These are phyloP conservation scores for Pseudomyrmex dendroicus DNA, from an alignment of 1,140 invertebrate genomes.

Conservation along the genomic window DNA sequence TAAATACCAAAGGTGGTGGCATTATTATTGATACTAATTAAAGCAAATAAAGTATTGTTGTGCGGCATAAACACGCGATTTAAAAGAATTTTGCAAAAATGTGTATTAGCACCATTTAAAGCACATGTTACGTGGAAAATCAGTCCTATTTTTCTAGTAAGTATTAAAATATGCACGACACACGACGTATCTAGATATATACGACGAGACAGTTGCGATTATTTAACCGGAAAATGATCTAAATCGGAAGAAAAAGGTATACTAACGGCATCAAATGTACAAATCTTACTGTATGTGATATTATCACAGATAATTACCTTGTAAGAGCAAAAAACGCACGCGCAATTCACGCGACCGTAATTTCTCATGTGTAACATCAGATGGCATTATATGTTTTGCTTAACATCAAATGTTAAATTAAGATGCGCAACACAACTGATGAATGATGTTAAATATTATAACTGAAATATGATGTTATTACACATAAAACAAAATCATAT, in stretches of 20 bases:
- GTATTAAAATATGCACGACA: slow-evolving; percentile 11
- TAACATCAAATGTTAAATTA: background rate
- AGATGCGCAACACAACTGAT: background rate
- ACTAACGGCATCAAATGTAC: background rate
- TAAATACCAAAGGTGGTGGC: background rate
- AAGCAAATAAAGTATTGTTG: background rate
- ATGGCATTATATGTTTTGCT: background rate
- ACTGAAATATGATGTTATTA: too few species aligned
- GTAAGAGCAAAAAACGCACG: background rate
- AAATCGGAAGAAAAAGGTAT: background rate
- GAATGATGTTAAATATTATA: too few species aligned
- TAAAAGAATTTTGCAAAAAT: slow-evolving; percentile 74
- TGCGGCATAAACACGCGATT: slow-evolving; percentile 59
- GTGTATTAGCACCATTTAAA: slow-evolving; percentile 66
- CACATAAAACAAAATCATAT: too few species aligned
- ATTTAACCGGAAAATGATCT: background rate
- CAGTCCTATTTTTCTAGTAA: slow-evolving; percentile 48
- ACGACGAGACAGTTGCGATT: too few species aligned
- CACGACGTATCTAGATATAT: background rate
- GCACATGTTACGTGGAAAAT: slow-evolving; percentile 53
- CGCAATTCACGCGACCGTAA: background rate
- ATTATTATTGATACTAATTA: too few species aligned
- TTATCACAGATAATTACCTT: too few species aligned
- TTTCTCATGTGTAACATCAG: background rate
- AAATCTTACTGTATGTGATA: background rate